Evolutionary conservation across 2,113 vertebrate species (phyloP).

Genomic region (Equus przewalskii): DNA sequence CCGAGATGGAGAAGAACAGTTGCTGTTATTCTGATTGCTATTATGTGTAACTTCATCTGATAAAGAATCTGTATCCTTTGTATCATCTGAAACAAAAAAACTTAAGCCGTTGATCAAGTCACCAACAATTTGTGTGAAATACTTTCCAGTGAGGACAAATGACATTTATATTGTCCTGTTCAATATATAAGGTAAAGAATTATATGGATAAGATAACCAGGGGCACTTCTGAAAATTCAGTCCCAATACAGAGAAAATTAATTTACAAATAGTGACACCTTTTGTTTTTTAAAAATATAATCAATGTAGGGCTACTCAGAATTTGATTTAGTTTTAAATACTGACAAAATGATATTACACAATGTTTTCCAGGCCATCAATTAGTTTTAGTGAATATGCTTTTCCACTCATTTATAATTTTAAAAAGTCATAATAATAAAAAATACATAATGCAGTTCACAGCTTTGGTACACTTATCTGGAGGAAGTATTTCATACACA

Average conservation of each 20-base stretch:
- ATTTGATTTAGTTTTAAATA: slow-evolving; percentile 58
- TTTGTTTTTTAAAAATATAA: slow-evolving; percentile 9
- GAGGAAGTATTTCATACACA: neutral
- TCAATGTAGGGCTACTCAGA: neutral
- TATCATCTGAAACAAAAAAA: slow-evolving; percentile 90
- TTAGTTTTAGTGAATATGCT: slow-evolving; percentile 26
- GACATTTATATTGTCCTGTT: slow-evolving; percentile 35
- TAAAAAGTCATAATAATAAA: neutral
- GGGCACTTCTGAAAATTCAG: slow-evolving; percentile 16
- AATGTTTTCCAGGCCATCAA: slow-evolving; percentile 3
- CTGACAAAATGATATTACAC: neutral
- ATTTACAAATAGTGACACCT: neutral
- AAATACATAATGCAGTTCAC: neutral
- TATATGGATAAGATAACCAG: neutral
- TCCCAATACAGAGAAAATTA: slow-evolving; percentile 17
- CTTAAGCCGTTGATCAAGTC: slow-evolving; percentile 60
- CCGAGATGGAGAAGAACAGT: slow-evolving; percentile 98
- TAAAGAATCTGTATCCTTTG: slow-evolving; percentile 95
- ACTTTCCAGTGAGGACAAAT: slow-evolving; percentile 17
- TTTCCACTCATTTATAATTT: neutral
- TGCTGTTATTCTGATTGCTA: slow-evolving; percentile 99
- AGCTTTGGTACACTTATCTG: neutral
- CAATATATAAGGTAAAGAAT: slow-evolving; percentile 8
- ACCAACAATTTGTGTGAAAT: slow-evolving; percentile 19
- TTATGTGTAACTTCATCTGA: slow-evolving; percentile 97